Conservation (phyloP, 1,140 invertebrate genomes). For the Saccostrea cuccullata region DNA sequence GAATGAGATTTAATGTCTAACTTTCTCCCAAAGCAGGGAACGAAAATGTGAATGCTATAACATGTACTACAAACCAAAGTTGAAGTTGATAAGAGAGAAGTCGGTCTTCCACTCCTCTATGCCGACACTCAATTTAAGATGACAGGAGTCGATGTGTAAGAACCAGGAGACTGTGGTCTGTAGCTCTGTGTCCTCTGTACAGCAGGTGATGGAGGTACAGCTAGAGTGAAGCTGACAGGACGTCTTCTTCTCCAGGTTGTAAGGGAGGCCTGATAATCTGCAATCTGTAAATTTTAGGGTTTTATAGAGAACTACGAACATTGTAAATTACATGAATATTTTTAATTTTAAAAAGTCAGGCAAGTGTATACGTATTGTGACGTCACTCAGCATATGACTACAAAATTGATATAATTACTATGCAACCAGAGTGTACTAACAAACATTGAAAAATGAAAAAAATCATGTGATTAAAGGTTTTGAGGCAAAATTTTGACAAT, state of each 20-base stretch:
- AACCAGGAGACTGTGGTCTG: slow-evolving; percentile 27
- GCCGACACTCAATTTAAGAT: slow-evolving; percentile 36
- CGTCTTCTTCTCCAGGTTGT: slow-evolving; percentile 32
- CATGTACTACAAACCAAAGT: slow-evolving; percentile 12
- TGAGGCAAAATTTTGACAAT: too few species aligned
- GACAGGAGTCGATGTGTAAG: slow-evolving; percentile 45
- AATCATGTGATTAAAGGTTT: too few species aligned
- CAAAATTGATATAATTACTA: too few species aligned
- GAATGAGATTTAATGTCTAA: too few species aligned
- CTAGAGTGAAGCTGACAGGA: slow-evolving; percentile 43
- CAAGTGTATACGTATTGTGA: too few species aligned
- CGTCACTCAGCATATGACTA: too few species aligned
- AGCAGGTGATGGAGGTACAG: slow-evolving; percentile 51
- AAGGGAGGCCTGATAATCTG: slow-evolving; percentile 11
- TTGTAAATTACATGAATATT: too few species aligned
- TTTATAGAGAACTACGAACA: too few species aligned
- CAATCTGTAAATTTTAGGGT: not conserved
- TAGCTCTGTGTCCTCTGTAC: slow-evolving; percentile 43
- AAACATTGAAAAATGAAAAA: too few species aligned
- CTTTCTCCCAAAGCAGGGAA: too few species aligned
- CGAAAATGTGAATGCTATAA: not conserved
- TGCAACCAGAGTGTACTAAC: too few species aligned
- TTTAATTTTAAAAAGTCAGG: too few species aligned
- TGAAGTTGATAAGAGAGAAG: slow-evolving; percentile 41
- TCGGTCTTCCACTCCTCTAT: slow-evolving; percentile 50